phyloP scores from a whole-genome alignment of 2,888 invertebrate genomes.

The Tigriopus californicus region DNA sequence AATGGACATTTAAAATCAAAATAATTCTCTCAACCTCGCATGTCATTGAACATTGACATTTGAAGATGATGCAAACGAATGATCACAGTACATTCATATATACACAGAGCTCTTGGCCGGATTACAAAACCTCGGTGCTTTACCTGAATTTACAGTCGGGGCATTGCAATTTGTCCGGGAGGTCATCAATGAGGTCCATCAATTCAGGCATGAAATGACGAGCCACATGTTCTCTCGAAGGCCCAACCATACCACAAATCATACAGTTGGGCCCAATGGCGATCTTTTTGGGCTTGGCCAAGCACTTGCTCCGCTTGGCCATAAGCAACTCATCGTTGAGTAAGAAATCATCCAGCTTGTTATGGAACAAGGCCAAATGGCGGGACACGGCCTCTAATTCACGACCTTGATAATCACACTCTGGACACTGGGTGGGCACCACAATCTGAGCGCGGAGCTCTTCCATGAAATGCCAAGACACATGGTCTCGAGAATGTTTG shows the following conservation, averaged over 20 bases:
- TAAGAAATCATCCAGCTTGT: background rate
- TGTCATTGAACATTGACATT: too few species aligned
- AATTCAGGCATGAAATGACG: background rate
- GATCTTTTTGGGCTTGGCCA: conserved; percentile 1
- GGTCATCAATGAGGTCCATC: background rate
- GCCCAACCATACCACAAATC: background rate
- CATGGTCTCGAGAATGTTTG: background rate
- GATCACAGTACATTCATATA: too few species aligned
- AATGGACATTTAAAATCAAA: too few species aligned
- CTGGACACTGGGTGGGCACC: background rate
- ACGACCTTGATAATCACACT: background rate
- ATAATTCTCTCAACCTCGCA: too few species aligned
- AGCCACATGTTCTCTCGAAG: conserved; percentile 1
- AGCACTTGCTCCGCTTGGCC: background rate
- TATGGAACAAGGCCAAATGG: conserved; percentile 1
- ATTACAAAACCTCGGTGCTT: too few species aligned
- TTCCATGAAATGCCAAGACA: background rate
- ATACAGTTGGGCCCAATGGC: background rate
- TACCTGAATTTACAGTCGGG: background rate
- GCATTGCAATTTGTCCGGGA: background rate
- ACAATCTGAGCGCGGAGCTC: background rate
- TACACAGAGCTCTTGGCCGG: too few species aligned
- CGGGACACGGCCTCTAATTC: background rate
- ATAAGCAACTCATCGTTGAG: background rate
- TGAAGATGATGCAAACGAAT: too few species aligned